Evolutionary conservation across 2,888 invertebrate genomes (phyloP), one percentile per base, ranked within the genome.

Genomic region (Netelia melanura): DNA sequence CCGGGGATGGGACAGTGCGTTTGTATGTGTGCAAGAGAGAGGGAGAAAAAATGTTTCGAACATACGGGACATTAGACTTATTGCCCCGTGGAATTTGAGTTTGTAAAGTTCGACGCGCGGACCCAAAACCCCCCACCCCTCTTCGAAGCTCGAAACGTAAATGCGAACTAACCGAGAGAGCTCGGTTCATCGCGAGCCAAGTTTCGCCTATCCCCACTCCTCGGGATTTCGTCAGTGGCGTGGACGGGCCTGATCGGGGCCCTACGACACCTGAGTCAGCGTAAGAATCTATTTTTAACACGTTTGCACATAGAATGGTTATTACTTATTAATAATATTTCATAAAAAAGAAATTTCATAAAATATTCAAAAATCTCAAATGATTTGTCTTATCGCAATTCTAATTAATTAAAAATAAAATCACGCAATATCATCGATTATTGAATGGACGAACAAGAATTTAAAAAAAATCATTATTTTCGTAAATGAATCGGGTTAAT

Each of bases 111-210:
- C 25, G 81, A 79, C 70, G 30, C 77, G 85, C 86, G 87, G 82
- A 84, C 75, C 68, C 85, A 84, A 86, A 84, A 86, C 88, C 89
- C 90, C 90, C 91, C 89, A 89, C 90, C 48, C 74, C 30, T 44
- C 70, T 56, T 89, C 77, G 84, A 90, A 86, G 87, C 86, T 87
- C 87, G 78, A 87, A 88, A 91, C 90, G 87, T 85, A 90, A 91
- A 89, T 90, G 90, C 90, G 87, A 86, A 86, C 83, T 77, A 62
- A 84, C 23, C 62, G 23, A 30, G 54, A 44, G 75, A 81, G 58
- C 78, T 54, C 48, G 30, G 52, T 67, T 62, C 70, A 62, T 70
- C 48, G 68, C 74, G 30, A 52, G 86, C 79, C 72, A 79, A 72
- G 77, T 67, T 88, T 87, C 68, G 81, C 88, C 80, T 78, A 83